Evolutionary conservation across 2,797 vertebrate genomes (phyloP).

Genomic region (Platyrinchus mystaceus): DNA sequence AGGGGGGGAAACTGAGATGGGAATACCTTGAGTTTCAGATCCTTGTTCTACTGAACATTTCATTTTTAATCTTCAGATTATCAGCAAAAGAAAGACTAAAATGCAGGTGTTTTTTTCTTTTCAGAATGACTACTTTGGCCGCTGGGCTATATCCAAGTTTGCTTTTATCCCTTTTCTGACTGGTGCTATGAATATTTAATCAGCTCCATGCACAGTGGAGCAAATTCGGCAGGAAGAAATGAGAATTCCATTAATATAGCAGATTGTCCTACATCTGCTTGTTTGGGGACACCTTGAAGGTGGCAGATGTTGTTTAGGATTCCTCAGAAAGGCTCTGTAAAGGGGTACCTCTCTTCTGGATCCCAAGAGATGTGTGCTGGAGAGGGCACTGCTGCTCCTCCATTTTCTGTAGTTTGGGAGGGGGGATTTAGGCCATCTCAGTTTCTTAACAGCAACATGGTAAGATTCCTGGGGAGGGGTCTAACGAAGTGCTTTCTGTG

Average conservation of each 20-base stretch:
- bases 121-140: background rate
- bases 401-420: background rate
- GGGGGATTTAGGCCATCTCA: too few species aligned
- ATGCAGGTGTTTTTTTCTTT: background rate
- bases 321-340: background rate
- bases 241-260: conserved; percentile 13
- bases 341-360: background rate
- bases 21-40: background rate
- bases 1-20: background rate
- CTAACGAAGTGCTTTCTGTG: background rate
- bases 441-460: background rate
- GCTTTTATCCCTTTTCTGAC: conserved; percentile 56
- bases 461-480: background rate
- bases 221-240: conserved; percentile 32
- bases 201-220: background rate
- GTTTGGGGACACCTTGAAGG: conserved; percentile 24
- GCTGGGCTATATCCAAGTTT: conserved; percentile 52
- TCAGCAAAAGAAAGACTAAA: background rate
- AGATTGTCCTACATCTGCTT: conserved; percentile 21
- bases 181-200: conserved; percentile 61
- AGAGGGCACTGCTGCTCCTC: background rate
- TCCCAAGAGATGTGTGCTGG: background rate
- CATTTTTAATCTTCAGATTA: background rate
- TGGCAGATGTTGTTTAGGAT: background rate
- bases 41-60: background rate